A percentile compares a stretch with the other conserved stretches of the same genome.
These are phyloP conservation scores for Cheilosia soror DNA, from an alignment of 2,888 invertebrate species.

Conservation along the genomic window DNA sequence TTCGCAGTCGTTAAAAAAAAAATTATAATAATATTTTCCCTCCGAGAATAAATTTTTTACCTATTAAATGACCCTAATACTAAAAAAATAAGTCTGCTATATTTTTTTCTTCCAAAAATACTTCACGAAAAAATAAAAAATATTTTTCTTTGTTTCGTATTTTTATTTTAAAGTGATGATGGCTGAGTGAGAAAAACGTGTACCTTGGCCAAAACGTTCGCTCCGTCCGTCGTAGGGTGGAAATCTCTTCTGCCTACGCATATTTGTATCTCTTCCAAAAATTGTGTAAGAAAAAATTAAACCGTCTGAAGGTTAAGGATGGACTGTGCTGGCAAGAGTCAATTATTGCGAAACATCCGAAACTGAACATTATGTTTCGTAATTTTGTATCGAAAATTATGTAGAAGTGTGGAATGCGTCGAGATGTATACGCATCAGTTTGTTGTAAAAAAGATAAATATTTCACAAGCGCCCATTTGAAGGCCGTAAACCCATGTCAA, in stretches of 20 bases:
- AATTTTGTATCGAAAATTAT: slow-evolving; percentile 33
- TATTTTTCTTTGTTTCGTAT: background rate
- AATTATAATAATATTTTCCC: background rate
- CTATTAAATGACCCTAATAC: slow-evolving; percentile 33
- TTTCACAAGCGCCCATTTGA: slow-evolving; percentile 29
- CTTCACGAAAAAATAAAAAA: background rate
- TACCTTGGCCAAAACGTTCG: slow-evolving; percentile 9
- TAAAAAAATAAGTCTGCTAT: background rate
- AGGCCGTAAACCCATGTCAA: slow-evolving; percentile 32
- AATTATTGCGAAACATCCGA: slow-evolving; percentile 23
- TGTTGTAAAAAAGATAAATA: background rate
- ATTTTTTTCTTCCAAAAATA: slow-evolving; percentile 10
- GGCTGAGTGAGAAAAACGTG: slow-evolving; percentile 6
- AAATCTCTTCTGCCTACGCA: slow-evolving; percentile 20
- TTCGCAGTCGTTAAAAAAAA: no score
- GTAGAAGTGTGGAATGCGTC: background rate
- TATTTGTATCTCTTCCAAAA: slow-evolving; percentile 10
- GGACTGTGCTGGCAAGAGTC: background rate
- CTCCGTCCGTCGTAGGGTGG: background rate
- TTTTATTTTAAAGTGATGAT: slow-evolving; percentile 54
- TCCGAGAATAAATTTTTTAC: slow-evolving; percentile 17
- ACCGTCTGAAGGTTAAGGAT: slow-evolving; percentile 62
- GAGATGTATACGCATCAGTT: no score
- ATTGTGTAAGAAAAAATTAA: slow-evolving; percentile 33
- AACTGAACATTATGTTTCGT: slow-evolving; percentile 16